Conservation (phyloP, 2,113 vertebrate species). For the Cyphotilapia sp. region DNA sequence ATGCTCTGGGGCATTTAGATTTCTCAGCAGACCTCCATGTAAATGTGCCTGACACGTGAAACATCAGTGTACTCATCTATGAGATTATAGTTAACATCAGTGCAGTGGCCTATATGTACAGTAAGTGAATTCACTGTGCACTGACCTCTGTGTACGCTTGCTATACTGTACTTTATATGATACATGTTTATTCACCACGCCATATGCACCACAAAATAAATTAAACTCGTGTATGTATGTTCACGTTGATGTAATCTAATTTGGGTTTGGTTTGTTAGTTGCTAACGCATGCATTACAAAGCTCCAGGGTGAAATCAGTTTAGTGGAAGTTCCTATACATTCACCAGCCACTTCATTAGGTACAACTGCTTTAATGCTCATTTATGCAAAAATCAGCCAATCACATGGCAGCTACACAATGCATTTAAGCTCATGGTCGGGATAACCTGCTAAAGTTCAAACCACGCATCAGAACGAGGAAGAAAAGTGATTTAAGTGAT, state of each 20-base stretch:
- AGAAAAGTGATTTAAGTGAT: background rate
- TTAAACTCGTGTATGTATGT: background rate
- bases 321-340: background rate
- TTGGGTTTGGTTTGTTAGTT: background rate
- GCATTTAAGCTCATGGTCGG: background rate
- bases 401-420: background rate
- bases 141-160: background rate
- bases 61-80: background rate
- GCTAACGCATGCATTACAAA: background rate
- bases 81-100: background rate
- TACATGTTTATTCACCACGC: background rate
- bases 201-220: background rate
- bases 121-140: background rate
- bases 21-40: background rate
- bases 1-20: conserved; percentile 1
- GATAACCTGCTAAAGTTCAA: background rate
- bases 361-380: background rate
- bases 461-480: background rate
- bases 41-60: background rate
- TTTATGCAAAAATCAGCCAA: background rate
- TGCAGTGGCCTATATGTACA: conserved; percentile 11
- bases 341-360: background rate
- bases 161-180: background rate
- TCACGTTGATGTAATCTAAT: background rate
- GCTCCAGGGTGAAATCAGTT: background rate